Conservation (phyloP, 2,113 vertebrate genomes). For the Ceyx melanurus region DNA sequence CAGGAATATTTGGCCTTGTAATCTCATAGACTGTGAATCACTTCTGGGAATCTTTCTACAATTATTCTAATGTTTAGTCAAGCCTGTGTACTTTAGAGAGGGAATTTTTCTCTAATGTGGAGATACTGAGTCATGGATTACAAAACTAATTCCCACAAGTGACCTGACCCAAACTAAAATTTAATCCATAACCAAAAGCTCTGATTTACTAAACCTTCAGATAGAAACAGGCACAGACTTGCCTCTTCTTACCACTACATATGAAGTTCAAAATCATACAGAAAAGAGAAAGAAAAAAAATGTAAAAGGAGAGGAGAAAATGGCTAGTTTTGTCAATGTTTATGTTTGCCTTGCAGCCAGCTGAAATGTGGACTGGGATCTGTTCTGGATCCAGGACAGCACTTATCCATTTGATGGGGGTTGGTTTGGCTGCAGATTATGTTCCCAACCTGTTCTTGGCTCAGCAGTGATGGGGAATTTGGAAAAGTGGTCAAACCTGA, state of each 20-base stretch:
- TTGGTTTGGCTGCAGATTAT: neutral
- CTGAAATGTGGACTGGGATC: neutral
- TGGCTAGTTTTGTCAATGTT: neutral
- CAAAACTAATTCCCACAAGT: neutral
- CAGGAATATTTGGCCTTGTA: neutral
- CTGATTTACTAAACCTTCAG: neutral
- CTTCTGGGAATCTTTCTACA: neutral
- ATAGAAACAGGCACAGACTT: neutral
- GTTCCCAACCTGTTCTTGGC: neutral
- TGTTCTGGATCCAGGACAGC: neutral
- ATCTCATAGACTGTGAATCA: neutral
- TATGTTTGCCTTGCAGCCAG: neutral
- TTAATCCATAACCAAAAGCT: neutral
- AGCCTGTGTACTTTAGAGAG: neutral
- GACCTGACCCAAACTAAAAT: neutral
- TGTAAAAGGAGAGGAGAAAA: neutral
- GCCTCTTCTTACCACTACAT: neutral
- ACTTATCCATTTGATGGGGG: fast-evolving
- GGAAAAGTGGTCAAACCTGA: neutral
- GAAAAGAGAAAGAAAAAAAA: neutral
- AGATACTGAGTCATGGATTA: conserved; percentile 23
- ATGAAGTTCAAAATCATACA: neutral
- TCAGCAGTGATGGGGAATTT: neutral
- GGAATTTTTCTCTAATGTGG: neutral
- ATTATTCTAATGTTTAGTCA: neutral